phyloP scores from a whole-genome alignment of 2,888 invertebrate species.

The Andrena fulva region DNA sequence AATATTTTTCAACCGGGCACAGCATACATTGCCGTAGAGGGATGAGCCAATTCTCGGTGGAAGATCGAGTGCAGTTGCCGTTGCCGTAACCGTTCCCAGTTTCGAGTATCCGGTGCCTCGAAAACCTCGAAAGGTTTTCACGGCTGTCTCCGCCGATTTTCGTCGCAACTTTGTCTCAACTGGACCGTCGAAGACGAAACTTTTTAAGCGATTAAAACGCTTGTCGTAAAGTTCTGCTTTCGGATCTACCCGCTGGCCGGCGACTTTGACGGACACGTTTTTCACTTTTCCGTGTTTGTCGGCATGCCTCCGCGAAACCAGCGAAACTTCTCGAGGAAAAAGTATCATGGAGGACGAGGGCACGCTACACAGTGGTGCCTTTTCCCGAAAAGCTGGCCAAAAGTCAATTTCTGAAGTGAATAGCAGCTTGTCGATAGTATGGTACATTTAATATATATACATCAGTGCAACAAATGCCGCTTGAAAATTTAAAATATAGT shows the following conservation, averaged over 20 bases:
- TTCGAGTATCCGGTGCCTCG: constrained; percentile 1
- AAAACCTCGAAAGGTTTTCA: neutral
- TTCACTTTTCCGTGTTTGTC: neutral
- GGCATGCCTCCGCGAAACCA: neutral
- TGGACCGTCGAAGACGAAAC: neutral
- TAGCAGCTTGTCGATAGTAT: no score
- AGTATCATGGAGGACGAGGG: neutral
- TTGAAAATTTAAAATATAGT: no score
- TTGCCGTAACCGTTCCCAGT: constrained; percentile 46
- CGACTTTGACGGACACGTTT: neutral
- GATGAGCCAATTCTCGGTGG: constrained; percentile 72
- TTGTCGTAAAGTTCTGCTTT: neutral
- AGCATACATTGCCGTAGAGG: constrained; percentile 74
- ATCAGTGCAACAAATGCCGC: no score
- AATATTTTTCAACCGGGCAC: constrained; percentile 70
- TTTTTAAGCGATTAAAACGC: neutral
- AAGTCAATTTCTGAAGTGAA: no score
- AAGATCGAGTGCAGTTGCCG: constrained; percentile 70
- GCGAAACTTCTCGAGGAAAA: constrained; percentile 22
- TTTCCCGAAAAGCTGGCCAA: no score
- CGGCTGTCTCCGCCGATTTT: neutral
- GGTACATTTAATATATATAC: no score
- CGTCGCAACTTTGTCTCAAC: neutral
- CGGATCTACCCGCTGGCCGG: neutral
- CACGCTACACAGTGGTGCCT: no score